Percentiles rank a stretch among this genome's conserved stretches.
phyloP scores from a whole-genome alignment of 2,797 vertebrate species.

The Holocentrus rufus region DNA sequence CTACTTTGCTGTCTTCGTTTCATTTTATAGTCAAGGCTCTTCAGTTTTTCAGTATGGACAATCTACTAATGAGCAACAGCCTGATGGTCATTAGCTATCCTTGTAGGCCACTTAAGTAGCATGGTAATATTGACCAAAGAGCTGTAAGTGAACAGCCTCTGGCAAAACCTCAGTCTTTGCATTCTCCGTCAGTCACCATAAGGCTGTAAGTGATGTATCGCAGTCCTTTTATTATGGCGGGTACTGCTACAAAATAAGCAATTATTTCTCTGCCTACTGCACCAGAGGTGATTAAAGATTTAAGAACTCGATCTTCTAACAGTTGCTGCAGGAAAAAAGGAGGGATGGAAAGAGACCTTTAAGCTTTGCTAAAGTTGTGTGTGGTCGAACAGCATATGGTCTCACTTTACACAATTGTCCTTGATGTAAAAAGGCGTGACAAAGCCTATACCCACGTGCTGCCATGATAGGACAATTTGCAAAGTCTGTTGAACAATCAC shows the following conservation, averaged over 20 bases:
- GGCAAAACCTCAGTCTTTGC: conserved; percentile 24
- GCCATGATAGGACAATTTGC: conserved; percentile 37
- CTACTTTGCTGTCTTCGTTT: conserved; percentile 29
- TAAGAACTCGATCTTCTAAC: conserved; percentile 71
- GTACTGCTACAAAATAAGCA: conserved; percentile 74
- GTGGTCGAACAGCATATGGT: conserved; percentile 34
- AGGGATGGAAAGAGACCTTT: conserved; percentile 60
- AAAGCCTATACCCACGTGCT: no score
- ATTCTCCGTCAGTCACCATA: conserved; percentile 45
- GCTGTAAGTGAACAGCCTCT: conserved; percentile 36
- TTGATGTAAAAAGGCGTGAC: background rate
- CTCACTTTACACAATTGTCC: conserved; percentile 17
- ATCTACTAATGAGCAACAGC: conserved; percentile 31
- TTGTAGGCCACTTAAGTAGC: conserved; percentile 24
- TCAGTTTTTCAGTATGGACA: conserved; percentile 3
- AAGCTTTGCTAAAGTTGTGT: conserved; percentile 44
- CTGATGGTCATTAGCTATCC: conserved; percentile 28
- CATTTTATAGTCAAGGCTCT: background rate
- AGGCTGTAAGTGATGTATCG: conserved; percentile 48
- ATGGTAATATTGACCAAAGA: conserved; percentile 34
- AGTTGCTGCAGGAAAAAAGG: conserved; percentile 54
- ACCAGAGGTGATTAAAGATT: conserved; percentile 82
- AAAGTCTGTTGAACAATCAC: conserved; percentile 32
- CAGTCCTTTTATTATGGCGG: conserved; percentile 54
- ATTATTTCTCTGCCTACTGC: conserved; percentile 76